Base-by-base conservation (phyloP, 2,797 vertebrate genomes). In the Lutjanus campechanus region DNA sequence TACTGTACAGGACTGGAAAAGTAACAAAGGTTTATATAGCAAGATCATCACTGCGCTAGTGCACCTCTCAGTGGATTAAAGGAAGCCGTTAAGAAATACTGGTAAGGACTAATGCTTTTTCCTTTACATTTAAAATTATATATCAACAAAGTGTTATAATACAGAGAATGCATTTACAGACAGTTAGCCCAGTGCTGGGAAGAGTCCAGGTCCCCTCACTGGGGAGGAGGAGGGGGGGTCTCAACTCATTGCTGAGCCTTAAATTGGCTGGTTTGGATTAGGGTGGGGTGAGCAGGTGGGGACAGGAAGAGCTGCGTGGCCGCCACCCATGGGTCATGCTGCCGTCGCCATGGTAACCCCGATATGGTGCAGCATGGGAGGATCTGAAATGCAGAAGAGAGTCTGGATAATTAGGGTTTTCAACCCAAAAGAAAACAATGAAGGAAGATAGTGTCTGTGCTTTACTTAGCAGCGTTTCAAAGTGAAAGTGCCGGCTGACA, bases 101-200 rank as follows among this genome's bases (percentile, higher is more conserved):
- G 55, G 40, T 77, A 56, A 80, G 79, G 70, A 88, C 66, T 82
- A 86, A 89, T 63, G 63, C 11, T 55, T 79, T 86, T 83, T 86
- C 64, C 79, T 90, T 90, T 91, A 92, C 73, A 91, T 82, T 81
- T 79, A 53, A 93, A 93, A 93, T 88, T 51, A 91, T 88, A 92
- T 88, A 92, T 91, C 81, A 92, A 92, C 85, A 88, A 92, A 91
- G 80, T 85, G 82, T 90, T 91, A 91, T 82, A 83, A 90, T 90
- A 94, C 90, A 93, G 76, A 89, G 81, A 79, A 86, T 83, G 73
- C 74, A 77, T 90, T 88, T 91, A 92, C 82, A 85, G 77, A 90
- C 83, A 83, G 71, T 77, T 55, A 54, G 75, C 77, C 88, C 75
- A 79, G 53, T 62, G 64, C 55, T 76, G 87, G 77, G 84, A 82